Evolutionary conservation across 1,140 invertebrate genomes (phyloP).

Genomic region (Philaenus spumarius): DNA sequence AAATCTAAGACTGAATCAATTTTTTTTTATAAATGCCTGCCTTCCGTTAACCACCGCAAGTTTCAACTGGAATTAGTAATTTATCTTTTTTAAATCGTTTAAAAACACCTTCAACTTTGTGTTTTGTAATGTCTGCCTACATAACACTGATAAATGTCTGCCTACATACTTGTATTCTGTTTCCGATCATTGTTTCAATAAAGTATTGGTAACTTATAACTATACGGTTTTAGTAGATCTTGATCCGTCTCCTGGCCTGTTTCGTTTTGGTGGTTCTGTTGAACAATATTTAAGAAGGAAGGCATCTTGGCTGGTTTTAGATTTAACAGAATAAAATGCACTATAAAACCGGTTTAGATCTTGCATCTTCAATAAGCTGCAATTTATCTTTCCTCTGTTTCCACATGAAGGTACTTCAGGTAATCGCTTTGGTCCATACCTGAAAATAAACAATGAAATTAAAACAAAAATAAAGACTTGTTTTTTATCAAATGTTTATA

Average conservation of each 20-base stretch:
- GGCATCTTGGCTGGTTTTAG: neutral
- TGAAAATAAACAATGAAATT: neutral
- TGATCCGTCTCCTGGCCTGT: neutral
- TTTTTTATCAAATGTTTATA: too few species aligned
- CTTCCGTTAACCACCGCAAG: neutral
- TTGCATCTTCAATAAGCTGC: neutral
- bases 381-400: neutral
- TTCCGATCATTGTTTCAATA: neutral
- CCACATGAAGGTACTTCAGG: neutral
- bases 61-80: neutral
- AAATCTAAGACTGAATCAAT: slow-evolving; percentile 8
- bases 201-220: neutral
- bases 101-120: slow-evolving; percentile 8
- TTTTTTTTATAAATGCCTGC: neutral
- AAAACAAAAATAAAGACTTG: neutral
- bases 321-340: neutral
- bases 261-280: neutral
- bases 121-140: too few species aligned
- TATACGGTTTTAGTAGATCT: neutral
- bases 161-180: neutral
- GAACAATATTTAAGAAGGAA: slow-evolving; percentile 11
- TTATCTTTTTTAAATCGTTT: slow-evolving; percentile 1
- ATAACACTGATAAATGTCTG: too few species aligned
- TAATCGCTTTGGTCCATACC: neutral
- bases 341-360: neutral